Base-by-base conservation (phyloP, 2,113 vertebrate species). In the Sclerurus mexicanus region DNA sequence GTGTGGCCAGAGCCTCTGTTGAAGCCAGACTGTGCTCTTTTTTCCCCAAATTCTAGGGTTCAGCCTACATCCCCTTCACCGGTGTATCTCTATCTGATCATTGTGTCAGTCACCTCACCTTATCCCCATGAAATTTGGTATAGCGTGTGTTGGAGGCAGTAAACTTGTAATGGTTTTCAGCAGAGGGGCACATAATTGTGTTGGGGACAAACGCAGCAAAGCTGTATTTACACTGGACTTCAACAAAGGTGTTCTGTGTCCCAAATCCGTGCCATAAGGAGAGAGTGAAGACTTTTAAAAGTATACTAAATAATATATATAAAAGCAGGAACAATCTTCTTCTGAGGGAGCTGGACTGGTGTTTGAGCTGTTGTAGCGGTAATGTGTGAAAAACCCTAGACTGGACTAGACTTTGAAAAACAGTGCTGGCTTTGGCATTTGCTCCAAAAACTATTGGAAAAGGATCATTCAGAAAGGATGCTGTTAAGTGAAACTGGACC, bases 391-490 rank as follows among this genome's bases (percentile, higher is more conserved):
- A 91, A 89, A 62, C 33, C n/a, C 74, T 52, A 16, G 14, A 83
- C 28, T 69, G 47, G 66, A 94, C n/a, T 6, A 74, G 72, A 58
- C 63, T 67, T 73, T 80, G 85, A 69, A 78, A 79, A 87, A 64
- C 12, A 63, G 62, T 62, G 67, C 91, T 93, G 79, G 40, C 37
- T 94, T 95, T 96, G 96, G 85, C 92, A 85, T 63, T 52, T 71
- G 11, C 52, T 81, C 59, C 90, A 95, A 84, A 71, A 37, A 11
- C 35, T 89, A 27, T 59, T 96, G 96, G 90, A 93, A 93, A 53
- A 21, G 49, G 64, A 90, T 95, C 66, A 89, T 94, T 96, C 92
- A 87, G 72, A 92, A 94, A 88, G 49, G 96, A 78, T 72, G 39
- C 37, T 88, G 37, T 92, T 88, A 95, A 92, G 47, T 90, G 85